Conservation (phyloP, 2,888 invertebrate genomes). For the Eupithecia vulgata region DNA sequence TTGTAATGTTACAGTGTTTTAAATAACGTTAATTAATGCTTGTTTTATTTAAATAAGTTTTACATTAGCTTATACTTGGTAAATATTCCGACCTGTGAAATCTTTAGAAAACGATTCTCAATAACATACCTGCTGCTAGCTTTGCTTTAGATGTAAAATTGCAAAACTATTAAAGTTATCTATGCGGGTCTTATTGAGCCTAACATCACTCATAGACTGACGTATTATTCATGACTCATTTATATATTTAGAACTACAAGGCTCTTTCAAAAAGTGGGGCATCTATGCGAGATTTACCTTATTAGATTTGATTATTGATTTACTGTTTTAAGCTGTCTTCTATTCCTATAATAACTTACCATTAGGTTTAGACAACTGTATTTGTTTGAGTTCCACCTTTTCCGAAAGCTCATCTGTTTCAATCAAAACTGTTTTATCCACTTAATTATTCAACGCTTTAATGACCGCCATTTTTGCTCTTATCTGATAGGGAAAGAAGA, state of each 20-base stretch:
- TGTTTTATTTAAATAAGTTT: not conserved
- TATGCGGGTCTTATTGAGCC: too few species aligned
- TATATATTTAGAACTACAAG: too few species aligned
- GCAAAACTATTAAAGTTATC: too few species aligned
- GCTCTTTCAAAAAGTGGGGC: too few species aligned
- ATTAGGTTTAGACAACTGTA: not conserved
- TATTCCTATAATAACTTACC: not conserved
- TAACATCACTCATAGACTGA: too few species aligned
- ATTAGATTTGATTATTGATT: not conserved
- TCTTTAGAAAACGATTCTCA: too few species aligned
- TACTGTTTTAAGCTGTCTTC: not conserved
- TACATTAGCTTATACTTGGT: not conserved
- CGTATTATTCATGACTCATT: too few species aligned
- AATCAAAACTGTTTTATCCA: constrained; percentile 13
- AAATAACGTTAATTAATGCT: constrained; percentile 16
- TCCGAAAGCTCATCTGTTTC: constrained; percentile 5
- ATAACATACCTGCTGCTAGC: too few species aligned
- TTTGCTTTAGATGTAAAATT: too few species aligned
- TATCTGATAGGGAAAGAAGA: constrained; percentile 64
- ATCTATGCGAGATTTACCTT: too few species aligned
- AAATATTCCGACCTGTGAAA: too few species aligned
- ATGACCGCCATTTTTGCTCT: constrained; percentile 28
- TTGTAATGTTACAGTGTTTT: constrained; percentile 40
- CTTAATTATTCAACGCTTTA: constrained; percentile 17
- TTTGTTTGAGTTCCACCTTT: not conserved